Conservation (phyloP, 1,140 invertebrate genomes). For the Tetramorium parvispinum region DNA sequence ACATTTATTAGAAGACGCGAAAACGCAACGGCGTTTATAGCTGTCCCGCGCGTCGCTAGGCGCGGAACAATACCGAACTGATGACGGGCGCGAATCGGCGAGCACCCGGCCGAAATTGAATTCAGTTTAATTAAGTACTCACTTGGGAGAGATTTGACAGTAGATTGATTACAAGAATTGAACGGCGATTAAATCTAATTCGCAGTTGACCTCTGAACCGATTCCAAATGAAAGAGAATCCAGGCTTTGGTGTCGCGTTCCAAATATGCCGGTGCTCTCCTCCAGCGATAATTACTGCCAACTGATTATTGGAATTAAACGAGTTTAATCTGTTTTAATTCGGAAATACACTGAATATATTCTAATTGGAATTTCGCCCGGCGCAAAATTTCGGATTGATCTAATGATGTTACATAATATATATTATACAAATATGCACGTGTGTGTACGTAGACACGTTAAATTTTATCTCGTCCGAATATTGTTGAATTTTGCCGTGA, state of each 20-base stretch:
- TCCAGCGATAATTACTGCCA: slow-evolving; percentile 10
- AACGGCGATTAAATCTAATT: slow-evolving; percentile 33
- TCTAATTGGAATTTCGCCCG: slow-evolving; percentile 13
- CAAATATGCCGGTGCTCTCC: neutral
- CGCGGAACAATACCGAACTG: slow-evolving; percentile 18
- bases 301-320: slow-evolving; percentile 49
- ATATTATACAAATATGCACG: neutral
- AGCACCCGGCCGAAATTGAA: slow-evolving; percentile 27
- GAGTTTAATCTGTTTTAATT: slow-evolving; percentile 40
- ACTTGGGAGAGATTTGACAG: slow-evolving; percentile 15
- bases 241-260: neutral
- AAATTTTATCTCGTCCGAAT: slow-evolving; percentile 8
- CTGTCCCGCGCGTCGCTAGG: neutral
- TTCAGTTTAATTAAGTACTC: slow-evolving; percentile 52
- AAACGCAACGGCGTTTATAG: neutral
- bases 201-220: slow-evolving; percentile 20
- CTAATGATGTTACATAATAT: slow-evolving; percentile 17
- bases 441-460: neutral
- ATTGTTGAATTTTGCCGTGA: slow-evolving; percentile 21
- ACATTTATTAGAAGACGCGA: neutral
- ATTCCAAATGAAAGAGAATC: slow-evolving; percentile 34
- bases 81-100: slow-evolving; percentile 1
- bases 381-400: slow-evolving; percentile 22
- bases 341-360: slow-evolving; percentile 39
- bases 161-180: slow-evolving; percentile 49